These are phyloP conservation scores for Drosophila kambysellisi DNA, from an alignment of 2,888 invertebrate genomes.

Conservation along the genomic window DNA sequence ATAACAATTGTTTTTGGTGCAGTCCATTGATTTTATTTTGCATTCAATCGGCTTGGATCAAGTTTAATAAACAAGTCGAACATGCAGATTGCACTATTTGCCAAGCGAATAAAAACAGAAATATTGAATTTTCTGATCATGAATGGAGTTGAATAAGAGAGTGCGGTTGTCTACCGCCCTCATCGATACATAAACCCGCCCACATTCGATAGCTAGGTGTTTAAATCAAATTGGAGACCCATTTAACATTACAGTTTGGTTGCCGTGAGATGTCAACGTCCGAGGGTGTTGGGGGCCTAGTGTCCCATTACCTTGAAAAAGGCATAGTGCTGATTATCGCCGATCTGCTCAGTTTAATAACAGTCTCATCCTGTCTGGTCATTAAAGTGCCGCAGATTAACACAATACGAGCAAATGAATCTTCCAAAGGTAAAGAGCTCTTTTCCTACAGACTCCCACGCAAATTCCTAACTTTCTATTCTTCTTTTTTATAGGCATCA, in stretches of 20 bases:
- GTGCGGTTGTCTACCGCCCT: background rate
- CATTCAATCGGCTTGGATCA: background rate
- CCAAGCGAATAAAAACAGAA: background rate
- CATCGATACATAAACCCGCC: constrained; percentile 34
- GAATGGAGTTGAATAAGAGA: background rate
- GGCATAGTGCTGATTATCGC: constrained; percentile 84
- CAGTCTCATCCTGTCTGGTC: constrained; percentile 91
- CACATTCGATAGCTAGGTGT: constrained; percentile 44
- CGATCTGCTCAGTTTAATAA: constrained; percentile 89
- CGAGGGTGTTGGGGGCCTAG: constrained; percentile 48
- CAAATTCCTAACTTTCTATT: constrained; percentile 3
- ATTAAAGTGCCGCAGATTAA: constrained; percentile 94
- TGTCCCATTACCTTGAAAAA: constrained; percentile 79
- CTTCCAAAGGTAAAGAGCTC: constrained; percentile 88
- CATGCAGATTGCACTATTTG: background rate
- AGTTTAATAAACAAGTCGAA: background rate
- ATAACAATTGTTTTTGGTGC: background rate
- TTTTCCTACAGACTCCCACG: constrained; percentile 9
- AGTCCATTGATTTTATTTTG: constrained; percentile 6
- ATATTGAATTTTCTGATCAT: background rate
- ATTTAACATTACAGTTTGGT: constrained; percentile 43
- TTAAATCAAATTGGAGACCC: constrained; percentile 36
- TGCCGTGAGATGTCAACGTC: constrained; percentile 35
- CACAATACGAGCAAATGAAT: constrained; percentile 88
- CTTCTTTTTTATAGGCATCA: constrained; percentile 77